Base-by-base conservation (phyloP, 2,797 vertebrate genomes). In the Mormyrops boulengeri region DNA sequence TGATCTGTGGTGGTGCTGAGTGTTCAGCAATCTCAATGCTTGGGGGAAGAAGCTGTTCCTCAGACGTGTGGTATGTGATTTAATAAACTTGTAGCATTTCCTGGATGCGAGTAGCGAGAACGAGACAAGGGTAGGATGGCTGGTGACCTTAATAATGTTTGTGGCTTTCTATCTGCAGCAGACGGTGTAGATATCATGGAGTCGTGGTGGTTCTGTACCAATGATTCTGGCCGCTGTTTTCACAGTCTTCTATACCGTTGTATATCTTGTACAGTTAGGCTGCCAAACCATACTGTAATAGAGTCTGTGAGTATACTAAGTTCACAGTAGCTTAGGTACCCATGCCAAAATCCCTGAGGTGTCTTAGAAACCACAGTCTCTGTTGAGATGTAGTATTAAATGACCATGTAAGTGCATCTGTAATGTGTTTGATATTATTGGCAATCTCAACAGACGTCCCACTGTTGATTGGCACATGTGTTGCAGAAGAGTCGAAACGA, bases 401-500 rank as follows among this genome's bases (percentile, higher is more conserved):
- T 60, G 12, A 22, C 6, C 57, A 3, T 1, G 57, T 62, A 22
- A 62, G n/a, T 26, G 57, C n/a, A 62, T 62, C 57, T 5, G 7
- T 26, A 26, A 22, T 4, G n/a, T 1, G n/a, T 26, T 7, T 0
- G 2, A 26, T 9, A 62, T n/a, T 7, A n/a, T 57, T 19, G 1
- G 1, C 1, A n/a, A 6, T 57, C 19, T n/a, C 55, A n/a, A 57
- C 55, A 7, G 55, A 57, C 7, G 5, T 7, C 55, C 19, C 19
- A 57, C 55, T 8, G 19, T n/a, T 7, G 52, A 55, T 19, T 4
- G 17, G 17, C 17, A 0, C 53, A 55, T 17, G 53, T 19, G 53
- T 98, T 2, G 96, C 99, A 90, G 97, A 99, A 94, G 22, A 85
- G 80, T 12, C 30, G 5, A 22, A 52, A 14, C 82, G 11, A 12